Conservation (phyloP, 2,888 invertebrate genomes). For the Phengaris arion region DNA sequence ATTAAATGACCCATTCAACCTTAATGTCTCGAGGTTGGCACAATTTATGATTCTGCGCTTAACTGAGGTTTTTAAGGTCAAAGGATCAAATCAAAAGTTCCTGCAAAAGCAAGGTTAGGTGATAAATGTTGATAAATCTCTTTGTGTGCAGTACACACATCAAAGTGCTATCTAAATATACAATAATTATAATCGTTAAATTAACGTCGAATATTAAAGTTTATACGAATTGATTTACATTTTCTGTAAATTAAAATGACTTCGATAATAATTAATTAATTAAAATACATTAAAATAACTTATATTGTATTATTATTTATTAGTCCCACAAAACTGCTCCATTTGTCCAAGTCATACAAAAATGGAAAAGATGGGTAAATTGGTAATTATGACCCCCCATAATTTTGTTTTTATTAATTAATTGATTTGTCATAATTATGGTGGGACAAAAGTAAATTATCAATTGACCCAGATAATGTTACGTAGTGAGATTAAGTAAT, state of each 20-base stretch:
- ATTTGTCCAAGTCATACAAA: too few species aligned
- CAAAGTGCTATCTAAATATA: too few species aligned
- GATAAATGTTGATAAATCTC: not conserved
- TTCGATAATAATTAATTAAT: too few species aligned
- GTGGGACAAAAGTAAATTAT: not conserved
- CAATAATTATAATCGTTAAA: too few species aligned
- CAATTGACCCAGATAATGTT: conserved; percentile 7
- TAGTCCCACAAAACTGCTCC: too few species aligned
- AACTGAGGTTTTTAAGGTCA: conserved; percentile 23
- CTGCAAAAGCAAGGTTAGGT: not conserved
- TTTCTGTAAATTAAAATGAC: too few species aligned
- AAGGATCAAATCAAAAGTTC: conserved; percentile 19
- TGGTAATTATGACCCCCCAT: not conserved
- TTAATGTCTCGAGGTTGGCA: conserved; percentile 23
- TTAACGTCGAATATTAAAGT: too few species aligned
- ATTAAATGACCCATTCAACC: conserved; percentile 25
- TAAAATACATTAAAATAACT: too few species aligned
- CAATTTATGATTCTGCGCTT: conserved; percentile 3
- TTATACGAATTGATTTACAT: too few species aligned
- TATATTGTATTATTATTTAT: too few species aligned
- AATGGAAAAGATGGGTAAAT: not conserved
- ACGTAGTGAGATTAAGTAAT: not conserved
- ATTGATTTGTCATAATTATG: not conserved
- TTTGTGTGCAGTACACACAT: not conserved
- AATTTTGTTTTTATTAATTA: not conserved